A percentile compares a stretch with the other conserved stretches of the same genome.
These are phyloP conservation scores for Tineola bisselliella DNA, from an alignment of 2,888 invertebrate species.

Conservation along the genomic window DNA sequence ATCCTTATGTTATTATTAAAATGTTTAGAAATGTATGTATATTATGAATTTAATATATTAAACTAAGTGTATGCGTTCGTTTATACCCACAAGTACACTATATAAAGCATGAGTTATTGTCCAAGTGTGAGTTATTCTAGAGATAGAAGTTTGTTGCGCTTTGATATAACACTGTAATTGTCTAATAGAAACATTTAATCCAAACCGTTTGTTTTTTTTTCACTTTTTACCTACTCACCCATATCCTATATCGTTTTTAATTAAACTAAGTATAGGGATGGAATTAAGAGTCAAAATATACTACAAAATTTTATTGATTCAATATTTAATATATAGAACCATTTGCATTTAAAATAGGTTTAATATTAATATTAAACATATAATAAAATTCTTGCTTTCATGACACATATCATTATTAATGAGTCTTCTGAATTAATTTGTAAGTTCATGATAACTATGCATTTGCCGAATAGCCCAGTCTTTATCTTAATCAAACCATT, in stretches of 20 bases:
- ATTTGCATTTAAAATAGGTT: too few species aligned
- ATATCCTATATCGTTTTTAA: slow-evolving; percentile 33
- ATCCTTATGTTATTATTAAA: not conserved
- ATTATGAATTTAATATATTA: slow-evolving; percentile 33
- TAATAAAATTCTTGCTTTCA: too few species aligned
- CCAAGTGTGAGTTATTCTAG: slow-evolving; percentile 41
- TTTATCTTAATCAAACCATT: slow-evolving; percentile 72
- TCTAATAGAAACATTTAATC: slow-evolving; percentile 62
- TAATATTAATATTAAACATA: too few species aligned
- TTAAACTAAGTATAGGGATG: too few species aligned
- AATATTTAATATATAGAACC: too few species aligned
- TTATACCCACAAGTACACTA: slow-evolving; percentile 34
- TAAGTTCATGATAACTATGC: too few species aligned
- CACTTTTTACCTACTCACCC: not conserved
- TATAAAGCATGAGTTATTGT: slow-evolving; percentile 33
- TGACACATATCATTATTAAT: too few species aligned
- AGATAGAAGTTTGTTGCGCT: slow-evolving; percentile 47
- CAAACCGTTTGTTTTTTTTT: slow-evolving; percentile 25
- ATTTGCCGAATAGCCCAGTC: not conserved
- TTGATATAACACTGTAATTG: slow-evolving; percentile 55
- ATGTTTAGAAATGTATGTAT: slow-evolving; percentile 36
- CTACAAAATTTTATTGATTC: too few species aligned
- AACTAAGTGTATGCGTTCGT: slow-evolving; percentile 36
- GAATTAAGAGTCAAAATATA: too few species aligned
- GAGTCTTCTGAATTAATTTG: too few species aligned